Base-by-base conservation (phyloP, 1,140 invertebrate species). In the Trypoxylus dichotomus region DNA sequence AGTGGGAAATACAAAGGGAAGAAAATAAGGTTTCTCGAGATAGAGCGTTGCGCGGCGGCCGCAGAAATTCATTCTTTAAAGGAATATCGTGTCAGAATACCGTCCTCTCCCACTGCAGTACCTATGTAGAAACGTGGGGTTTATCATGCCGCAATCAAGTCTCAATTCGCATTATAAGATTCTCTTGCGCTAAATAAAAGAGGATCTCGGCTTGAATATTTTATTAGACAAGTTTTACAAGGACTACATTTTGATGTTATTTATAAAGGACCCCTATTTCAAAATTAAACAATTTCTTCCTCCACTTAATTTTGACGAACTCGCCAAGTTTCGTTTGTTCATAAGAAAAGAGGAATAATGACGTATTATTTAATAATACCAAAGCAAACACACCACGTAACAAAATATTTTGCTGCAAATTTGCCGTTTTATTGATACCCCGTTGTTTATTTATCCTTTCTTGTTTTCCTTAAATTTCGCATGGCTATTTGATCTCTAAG, bases 121-220 rank as follows among this genome's bases (percentile, higher is more conserved):
- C 43, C 43, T 47, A 13, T 13, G 43, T 13, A 19, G 43, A 47
- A 47, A 47, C 43, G n/a, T 19, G 43, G n/a, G n/a, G 11, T 13
- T 19, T 47, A 2, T 15, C 43, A 13, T 47, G 43, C 43, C n/a
- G 15, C 43, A 47, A 47, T 47, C 43, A 47, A 47, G 43, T 47
- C 43, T 47, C 43, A 47, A 47, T 19, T 47, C 43, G 43, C 78
- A 78, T 81, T 80, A 82, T 79, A 80, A 81, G 80, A 80, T 81
- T 81, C 79, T 73, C 29, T 77, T 37, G 32, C 10, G 80, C 77
- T 79, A 82, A 80, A 82, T 81, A 81, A 82, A 82, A 80, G 81
- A 82, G 81, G 81, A 82, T 77, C 79, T 79, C 63, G 74, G 77
- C 63, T 60, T 81, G 81, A 82, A 82, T 82, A 82, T 82, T 82